Evolutionary conservation across 2,113 vertebrate genomes (phyloP).

Genomic region (Leucoraja erinaceus): DNA sequence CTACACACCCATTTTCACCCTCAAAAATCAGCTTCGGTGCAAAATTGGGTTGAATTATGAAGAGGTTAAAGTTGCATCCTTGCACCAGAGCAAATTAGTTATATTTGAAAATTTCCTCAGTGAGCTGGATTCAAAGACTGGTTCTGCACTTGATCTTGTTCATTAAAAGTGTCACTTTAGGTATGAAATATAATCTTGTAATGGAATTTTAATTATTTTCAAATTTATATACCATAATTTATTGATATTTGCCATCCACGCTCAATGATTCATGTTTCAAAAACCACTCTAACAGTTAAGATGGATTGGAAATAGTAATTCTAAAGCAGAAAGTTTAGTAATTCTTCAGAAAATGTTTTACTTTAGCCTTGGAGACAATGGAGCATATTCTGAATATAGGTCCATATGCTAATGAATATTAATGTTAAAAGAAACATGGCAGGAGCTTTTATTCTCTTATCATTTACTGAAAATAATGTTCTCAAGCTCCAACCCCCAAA

Average conservation of each 20-base stretch:
- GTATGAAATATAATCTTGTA: no score
- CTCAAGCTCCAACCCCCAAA: background rate
- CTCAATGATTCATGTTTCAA: background rate
- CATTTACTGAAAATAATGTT: background rate
- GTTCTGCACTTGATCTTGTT: background rate
- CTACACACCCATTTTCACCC: background rate
- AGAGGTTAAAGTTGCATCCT: background rate
- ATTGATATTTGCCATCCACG: background rate
- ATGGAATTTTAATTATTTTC: background rate
- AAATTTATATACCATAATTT: background rate
- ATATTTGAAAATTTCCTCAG: background rate
- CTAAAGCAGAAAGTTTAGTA: background rate
- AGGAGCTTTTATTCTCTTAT: background rate
- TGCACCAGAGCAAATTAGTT: background rate
- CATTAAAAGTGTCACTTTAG: background rate
- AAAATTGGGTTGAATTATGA: background rate
- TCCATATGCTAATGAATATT: background rate
- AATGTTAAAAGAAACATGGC: background rate
- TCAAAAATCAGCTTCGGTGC: background rate
- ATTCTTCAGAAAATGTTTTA: background rate
- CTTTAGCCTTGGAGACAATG: background rate
- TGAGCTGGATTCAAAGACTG: background rate
- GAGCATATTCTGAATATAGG: background rate
- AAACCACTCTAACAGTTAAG: background rate
- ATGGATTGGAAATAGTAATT: background rate